A percentile compares a stretch with the other conserved stretches of the same genome.
phyloP scores from a whole-genome alignment of 1,140 invertebrate genomes.

The Ectropis grisescens region DNA sequence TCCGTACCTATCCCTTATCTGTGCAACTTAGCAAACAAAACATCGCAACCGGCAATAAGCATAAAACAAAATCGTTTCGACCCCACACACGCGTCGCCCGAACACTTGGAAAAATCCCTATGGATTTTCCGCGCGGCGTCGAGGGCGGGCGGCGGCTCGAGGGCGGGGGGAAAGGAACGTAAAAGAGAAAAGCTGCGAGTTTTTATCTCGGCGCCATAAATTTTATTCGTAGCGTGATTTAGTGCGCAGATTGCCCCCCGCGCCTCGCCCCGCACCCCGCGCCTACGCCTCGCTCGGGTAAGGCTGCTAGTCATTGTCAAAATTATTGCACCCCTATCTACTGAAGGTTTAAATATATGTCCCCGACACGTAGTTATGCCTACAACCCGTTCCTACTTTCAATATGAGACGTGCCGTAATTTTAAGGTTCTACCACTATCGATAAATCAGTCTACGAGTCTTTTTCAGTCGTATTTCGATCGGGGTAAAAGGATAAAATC shows the following conservation, averaged over 20 bases:
- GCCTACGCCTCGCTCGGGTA: constrained; percentile 62
- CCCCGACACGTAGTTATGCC: constrained; percentile 52
- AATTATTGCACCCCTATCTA: constrained; percentile 70
- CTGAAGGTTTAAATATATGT: constrained; percentile 69
- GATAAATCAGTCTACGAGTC: too few relatives aligned
- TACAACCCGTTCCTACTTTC: constrained; percentile 40
- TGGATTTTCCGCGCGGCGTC: constrained; percentile 60
- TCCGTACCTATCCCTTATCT: constrained; percentile 50
- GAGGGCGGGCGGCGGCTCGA: constrained; percentile 25
- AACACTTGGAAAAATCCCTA: constrained; percentile 70
- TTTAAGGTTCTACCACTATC: too few relatives aligned
- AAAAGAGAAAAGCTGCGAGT: constrained; percentile 73
- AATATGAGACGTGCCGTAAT: constrained; percentile 21
- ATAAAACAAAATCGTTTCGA: constrained; percentile 65
- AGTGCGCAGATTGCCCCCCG: constrained; percentile 69
- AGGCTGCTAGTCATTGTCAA: constrained; percentile 69
- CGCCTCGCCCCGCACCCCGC: constrained; percentile 42
- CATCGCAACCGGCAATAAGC: constrained; percentile 60
- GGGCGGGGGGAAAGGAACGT: constrained; percentile 53
- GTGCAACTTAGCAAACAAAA: constrained; percentile 63
- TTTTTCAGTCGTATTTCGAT: too few relatives aligned
- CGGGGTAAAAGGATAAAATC: constrained; percentile 9
- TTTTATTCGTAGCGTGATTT: constrained; percentile 73
- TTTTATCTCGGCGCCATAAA: constrained; percentile 73
- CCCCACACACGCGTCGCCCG: constrained; percentile 61